A percentile compares a stretch with the other conserved stretches of the same genome.
Conservation (phyloP, 1,140 invertebrate species). For the Bombus fervidus region DNA sequence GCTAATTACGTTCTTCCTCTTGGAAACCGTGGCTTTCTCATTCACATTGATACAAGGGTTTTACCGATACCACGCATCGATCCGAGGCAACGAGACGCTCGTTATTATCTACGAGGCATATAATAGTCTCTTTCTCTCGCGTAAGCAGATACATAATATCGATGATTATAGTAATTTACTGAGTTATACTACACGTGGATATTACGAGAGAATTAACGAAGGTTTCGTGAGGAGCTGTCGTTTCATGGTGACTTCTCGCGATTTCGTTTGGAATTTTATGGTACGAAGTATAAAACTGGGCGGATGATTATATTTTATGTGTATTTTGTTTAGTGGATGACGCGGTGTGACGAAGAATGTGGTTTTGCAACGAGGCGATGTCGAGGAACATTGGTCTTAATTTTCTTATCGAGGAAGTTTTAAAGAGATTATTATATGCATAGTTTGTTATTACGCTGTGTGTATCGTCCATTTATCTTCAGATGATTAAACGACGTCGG, state of each 20-base stretch:
- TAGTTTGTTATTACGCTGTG: background rate
- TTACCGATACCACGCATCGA: conserved; percentile 42
- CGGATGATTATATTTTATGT: background rate
- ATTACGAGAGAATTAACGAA: background rate
- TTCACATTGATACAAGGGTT: conserved; percentile 9
- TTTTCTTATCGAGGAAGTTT: background rate
- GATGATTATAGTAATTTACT: conserved; percentile 60
- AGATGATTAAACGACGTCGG: too few species aligned
- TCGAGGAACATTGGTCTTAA: background rate
- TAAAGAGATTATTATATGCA: too few species aligned
- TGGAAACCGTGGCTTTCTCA: conserved; percentile 1
- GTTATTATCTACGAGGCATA: conserved; percentile 54
- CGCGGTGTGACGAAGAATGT: background rate
- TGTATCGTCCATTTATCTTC: too few species aligned
- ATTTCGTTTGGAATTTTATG: background rate
- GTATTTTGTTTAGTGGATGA: background rate
- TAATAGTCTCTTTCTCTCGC: conserved; percentile 19
- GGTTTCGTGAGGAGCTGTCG: conserved; percentile 4
- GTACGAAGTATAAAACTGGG: background rate
- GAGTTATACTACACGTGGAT: conserved; percentile 5
- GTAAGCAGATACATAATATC: conserved; percentile 39
- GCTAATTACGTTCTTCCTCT: conserved; percentile 43
- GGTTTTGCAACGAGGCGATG: background rate
- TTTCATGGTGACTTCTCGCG: background rate
- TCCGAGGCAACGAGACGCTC: conserved; percentile 37